Percentiles rank a stretch among this genome's conserved stretches.
These are phyloP conservation scores for Apamea anceps DNA, from an alignment of 2,888 invertebrate species.

Conservation along the genomic window DNA sequence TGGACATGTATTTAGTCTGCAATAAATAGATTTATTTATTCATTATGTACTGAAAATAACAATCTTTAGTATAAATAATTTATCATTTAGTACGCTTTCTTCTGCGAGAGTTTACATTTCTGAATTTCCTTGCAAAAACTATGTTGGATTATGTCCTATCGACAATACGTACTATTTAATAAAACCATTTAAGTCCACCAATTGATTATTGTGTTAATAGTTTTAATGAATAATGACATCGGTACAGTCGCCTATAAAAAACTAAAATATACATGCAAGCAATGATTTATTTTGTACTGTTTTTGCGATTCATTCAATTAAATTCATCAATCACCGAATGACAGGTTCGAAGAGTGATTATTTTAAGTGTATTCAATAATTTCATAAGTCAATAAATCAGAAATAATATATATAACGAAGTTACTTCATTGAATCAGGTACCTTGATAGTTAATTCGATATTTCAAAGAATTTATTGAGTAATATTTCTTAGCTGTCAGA, in stretches of 20 bases:
- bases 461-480: constrained; percentile 35
- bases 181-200: not conserved
- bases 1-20: too few relatives aligned
- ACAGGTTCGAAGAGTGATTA: constrained; percentile 48
- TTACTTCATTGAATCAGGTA: constrained; percentile 24
- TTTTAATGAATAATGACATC: not conserved
- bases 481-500: constrained; percentile 48
- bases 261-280: not conserved
- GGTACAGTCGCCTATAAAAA: constrained; percentile 12
- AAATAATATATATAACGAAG: constrained; percentile 29
- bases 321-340: constrained; percentile 49
- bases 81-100: not conserved
- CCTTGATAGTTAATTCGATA: constrained; percentile 34
- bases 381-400: constrained; percentile 57
- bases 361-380: constrained; percentile 48
- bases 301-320: constrained; percentile 33
- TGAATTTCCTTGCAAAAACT: not conserved
- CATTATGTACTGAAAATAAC: not conserved
- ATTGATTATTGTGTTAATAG: not conserved
- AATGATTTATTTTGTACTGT: not conserved
- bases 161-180: not conserved
- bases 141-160: not conserved
- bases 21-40: too few relatives aligned
- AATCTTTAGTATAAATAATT: not conserved
- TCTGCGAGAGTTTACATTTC: not conserved